Percentiles rank a stretch among this genome's conserved stretches.
These are phyloP conservation scores for Sympetrum striolatum DNA, from an alignment of 2,888 invertebrate genomes.

Conservation along the genomic window DNA sequence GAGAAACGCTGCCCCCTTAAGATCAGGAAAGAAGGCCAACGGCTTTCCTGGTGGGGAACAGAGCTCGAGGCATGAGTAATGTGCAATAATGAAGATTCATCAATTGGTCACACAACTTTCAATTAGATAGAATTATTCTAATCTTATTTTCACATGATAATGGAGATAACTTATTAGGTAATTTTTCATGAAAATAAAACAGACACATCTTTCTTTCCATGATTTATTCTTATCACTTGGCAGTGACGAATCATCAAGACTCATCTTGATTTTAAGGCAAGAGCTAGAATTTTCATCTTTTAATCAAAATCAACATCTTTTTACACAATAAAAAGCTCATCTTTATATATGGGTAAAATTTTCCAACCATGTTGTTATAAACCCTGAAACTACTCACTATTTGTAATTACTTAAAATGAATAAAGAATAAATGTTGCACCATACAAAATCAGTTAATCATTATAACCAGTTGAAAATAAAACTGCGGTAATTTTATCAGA, in stretches of 20 bases:
- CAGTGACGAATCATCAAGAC: constrained; percentile 38
- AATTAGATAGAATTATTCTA: no score
- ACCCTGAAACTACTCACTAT: constrained; percentile 34
- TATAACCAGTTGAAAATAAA: background rate
- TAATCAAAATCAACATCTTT: background rate
- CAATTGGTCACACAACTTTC: no score
- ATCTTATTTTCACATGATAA: no score
- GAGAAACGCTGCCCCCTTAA: no score
- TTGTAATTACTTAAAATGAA: background rate
- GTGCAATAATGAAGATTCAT: no score
- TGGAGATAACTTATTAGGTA: no score
- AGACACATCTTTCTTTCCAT: background rate
- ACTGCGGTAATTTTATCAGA: background rate
- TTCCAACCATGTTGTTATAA: background rate
- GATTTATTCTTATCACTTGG: constrained; percentile 33
- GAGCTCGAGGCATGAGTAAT: no score
- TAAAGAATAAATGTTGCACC: constrained; percentile 1
- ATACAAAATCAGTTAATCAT: background rate
- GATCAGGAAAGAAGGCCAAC: no score
- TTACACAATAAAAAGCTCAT: constrained; percentile 31
- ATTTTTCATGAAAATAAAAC: no score
- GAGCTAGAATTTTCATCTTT: constrained; percentile 32
- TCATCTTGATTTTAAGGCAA: constrained; percentile 35
- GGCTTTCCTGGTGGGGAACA: no score
- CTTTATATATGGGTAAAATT: background rate